Evolutionary conservation across 2,888 invertebrate species (phyloP).

Genomic region (Drosophila siamana): DNA sequence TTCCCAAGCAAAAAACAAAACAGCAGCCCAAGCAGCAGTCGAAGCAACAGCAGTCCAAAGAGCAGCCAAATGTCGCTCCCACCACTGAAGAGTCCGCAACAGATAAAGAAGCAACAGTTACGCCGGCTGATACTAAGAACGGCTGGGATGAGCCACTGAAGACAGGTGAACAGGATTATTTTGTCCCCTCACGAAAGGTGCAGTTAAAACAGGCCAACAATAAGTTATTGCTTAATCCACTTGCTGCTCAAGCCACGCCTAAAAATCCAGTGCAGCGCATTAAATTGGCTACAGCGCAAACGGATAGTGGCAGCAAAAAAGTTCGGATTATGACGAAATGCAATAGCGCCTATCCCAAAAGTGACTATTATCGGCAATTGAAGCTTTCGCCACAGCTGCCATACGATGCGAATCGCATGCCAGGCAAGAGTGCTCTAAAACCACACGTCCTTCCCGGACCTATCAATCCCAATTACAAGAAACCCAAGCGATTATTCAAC

Average conservation of each 20-base stretch:
- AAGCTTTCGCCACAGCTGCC: conserved; percentile 91
- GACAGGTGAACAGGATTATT: conserved; percentile 85
- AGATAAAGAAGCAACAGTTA: background rate
- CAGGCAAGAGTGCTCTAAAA: conserved; percentile 91
- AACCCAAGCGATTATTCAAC: conserved; percentile 64
- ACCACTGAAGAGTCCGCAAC: background rate
- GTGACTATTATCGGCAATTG: conserved; percentile 91
- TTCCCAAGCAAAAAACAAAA: conserved; percentile 2
- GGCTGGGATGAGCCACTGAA: conserved; percentile 85
- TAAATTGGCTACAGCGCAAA: conserved; percentile 26
- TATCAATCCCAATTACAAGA: conserved; percentile 88
- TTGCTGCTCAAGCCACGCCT: conserved; percentile 33
- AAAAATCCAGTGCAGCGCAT: conserved; percentile 44
- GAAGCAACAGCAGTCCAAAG: conserved; percentile 16
- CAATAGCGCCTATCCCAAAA: conserved; percentile 90
- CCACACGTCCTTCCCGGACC: conserved; percentile 89
- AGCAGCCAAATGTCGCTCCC: conserved; percentile 2
- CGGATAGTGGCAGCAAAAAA: conserved; percentile 87
- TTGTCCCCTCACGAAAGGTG: conserved; percentile 81
- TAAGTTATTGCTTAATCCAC: conserved; percentile 64
- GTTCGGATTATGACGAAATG: conserved; percentile 91
- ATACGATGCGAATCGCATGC: conserved; percentile 90
- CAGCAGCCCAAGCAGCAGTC: background rate
- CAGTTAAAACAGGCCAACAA: conserved; percentile 80
- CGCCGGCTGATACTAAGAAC: conserved; percentile 23